A percentile compares a stretch with the other conserved stretches of the same genome.
Evolutionary conservation across 2,888 invertebrate species (phyloP).

Genomic region (Polyommatus iphigenia): DNA sequence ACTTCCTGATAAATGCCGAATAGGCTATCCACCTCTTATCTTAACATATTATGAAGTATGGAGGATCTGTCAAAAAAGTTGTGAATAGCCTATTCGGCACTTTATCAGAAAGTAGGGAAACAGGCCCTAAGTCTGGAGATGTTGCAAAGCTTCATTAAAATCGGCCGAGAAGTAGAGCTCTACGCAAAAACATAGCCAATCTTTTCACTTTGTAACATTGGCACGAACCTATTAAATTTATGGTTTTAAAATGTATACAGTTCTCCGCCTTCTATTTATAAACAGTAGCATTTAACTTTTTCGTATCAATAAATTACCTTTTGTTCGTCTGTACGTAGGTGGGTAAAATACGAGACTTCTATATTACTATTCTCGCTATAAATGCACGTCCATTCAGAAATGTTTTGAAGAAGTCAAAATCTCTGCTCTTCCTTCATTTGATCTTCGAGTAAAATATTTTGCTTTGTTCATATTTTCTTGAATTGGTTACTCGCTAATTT

Average conservation of each 20-base stretch:
- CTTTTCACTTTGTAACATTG: neutral
- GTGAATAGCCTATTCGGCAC: no score
- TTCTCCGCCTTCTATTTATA: neutral
- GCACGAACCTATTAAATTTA: neutral
- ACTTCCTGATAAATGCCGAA: no score
- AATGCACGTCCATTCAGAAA: neutral
- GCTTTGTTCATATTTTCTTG: neutral
- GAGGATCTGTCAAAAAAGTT: no score
- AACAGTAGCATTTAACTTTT: slow-evolving; percentile 9
- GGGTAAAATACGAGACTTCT: neutral
- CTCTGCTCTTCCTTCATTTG: neutral
- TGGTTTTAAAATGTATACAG: neutral
- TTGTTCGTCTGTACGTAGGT: neutral
- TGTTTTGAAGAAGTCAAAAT: neutral
- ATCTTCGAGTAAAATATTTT: neutral
- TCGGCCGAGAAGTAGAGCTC: no score
- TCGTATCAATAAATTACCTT: slow-evolving; percentile 8
- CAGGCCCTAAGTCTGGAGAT: neutral
- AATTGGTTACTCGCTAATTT: no score
- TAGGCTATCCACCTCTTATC: no score
- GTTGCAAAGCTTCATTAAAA: neutral
- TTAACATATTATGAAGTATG: no score
- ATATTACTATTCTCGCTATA: neutral
- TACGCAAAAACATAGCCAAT: neutral
- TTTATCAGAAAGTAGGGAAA: no score